phyloP scores from a whole-genome alignment of 2,113 vertebrate genomes.

The Bungarus multicinctus region DNA sequence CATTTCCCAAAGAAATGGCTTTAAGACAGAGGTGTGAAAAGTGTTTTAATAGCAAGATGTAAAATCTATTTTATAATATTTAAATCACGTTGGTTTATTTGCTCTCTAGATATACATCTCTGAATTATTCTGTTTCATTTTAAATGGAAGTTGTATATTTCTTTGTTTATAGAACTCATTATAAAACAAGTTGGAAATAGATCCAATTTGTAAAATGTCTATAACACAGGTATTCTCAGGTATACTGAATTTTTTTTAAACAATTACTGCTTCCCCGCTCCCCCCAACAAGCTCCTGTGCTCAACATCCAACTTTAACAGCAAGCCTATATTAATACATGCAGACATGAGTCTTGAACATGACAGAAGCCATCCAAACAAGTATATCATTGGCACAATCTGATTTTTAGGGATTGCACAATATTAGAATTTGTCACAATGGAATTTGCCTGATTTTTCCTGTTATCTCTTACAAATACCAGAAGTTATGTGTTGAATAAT shows the following conservation, averaged over 20 bases:
- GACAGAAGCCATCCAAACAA: not conserved
- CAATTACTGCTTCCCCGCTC: conserved; percentile 16
- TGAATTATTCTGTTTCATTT: conserved; percentile 34
- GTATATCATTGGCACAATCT: conserved; percentile 1
- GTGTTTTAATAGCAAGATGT: not conserved
- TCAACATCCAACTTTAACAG: conserved; percentile 7
- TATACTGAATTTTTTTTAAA: not conserved
- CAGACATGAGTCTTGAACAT: conserved; percentile 5
- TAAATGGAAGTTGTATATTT: conserved; percentile 44
- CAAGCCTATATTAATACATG: conserved; percentile 1
- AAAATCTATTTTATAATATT: not conserved
- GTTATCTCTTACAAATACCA: conserved; percentile 53
- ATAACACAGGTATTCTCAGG: not conserved
- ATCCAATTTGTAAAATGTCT: conserved; percentile 50
- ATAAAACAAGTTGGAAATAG: conserved; percentile 50
- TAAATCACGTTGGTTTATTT: not conserved
- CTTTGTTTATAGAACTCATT: conserved; percentile 49
- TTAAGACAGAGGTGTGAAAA: not conserved
- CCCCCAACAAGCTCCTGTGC: conserved; percentile 15
- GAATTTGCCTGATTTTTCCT: conserved; percentile 48
- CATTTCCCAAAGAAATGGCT: not conserved
- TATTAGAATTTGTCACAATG: not conserved
- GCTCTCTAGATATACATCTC: not conserved
- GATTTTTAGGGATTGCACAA: conserved; percentile 28
- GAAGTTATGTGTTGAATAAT: conserved; percentile 21